These are phyloP conservation scores for Cepphus grylle DNA, from an alignment of 2,113 vertebrate genomes.

Conservation along the genomic window DNA sequence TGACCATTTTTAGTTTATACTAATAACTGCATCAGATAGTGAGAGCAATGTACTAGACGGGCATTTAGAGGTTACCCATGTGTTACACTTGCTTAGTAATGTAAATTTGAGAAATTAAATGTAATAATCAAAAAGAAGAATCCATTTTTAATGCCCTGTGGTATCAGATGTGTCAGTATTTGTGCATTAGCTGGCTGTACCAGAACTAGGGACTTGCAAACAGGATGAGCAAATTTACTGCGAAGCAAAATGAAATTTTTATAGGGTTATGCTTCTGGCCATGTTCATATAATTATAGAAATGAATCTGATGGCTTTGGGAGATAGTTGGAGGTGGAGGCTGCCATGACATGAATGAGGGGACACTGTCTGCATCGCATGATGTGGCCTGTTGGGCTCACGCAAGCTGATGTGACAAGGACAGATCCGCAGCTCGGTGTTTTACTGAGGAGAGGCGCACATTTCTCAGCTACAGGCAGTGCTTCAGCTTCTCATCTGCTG, in stretches of 20 bases:
- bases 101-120: neutral
- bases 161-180: neutral
- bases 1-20: neutral
- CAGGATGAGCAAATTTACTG: neutral
- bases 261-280: neutral
- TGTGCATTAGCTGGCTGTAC: neutral
- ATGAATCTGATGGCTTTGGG: neutral
- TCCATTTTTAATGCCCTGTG: neutral
- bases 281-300: neutral
- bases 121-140: neutral
- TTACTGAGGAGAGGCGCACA: neutral
- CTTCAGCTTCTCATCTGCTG: neutral
- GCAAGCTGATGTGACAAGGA: neutral
- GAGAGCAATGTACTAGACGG: neutral
- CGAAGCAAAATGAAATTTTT: neutral
- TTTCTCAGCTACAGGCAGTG: neutral
- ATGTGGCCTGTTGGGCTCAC: rapidly evolving
- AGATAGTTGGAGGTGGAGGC: neutral
- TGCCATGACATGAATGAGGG: rapidly evolving
- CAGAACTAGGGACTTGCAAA: neutral
- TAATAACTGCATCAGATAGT: neutral
- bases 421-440: neutral
- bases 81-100: neutral
- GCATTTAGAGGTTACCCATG: neutral
- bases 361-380: rapidly evolving